Base-by-base conservation (phyloP, 2,113 vertebrate genomes). In the Mesocricetus auratus region DNA sequence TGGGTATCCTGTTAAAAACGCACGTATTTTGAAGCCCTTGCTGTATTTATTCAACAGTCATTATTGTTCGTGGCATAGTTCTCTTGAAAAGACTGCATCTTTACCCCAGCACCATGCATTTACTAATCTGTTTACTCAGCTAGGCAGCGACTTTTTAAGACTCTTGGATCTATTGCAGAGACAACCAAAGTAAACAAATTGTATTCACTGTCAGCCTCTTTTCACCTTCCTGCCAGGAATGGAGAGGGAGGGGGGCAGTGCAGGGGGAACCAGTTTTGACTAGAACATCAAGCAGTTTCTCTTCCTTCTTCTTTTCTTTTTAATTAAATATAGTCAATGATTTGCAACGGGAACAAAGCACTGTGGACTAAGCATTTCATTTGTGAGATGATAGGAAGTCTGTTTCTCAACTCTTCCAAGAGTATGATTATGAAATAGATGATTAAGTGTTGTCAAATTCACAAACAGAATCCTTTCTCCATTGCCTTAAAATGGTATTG, bases 271-370 rank as follows among this genome's bases (percentile, higher is more conserved):
- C 71, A 94, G 92, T 91, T 95, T 78, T 82, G 15, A 92, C 95
- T 62, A 89, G 77, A 90, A 91, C 12, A 79, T 45, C 16, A 92
- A 77, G 64, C n/a, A 93, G 42, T 94, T 93, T 77, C 15, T 47
- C 45, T 66, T 7, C 42, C 17, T 64, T 64, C 58, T 62, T 42
- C 21, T 24, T 3, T 1, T 68, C 91, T 94, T 95, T 93, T 66
- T 62, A 95, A 96, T 96, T 96, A 94, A 95, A 90, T 58, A 71
- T 64, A 90, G 92, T 94, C 95, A 97, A 88, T 96, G 93, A 96
- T 96, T 97, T 96, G 33, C 82, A 94, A 93, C 74, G 71, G 83
- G 45, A 95, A 82, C n/a, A 92, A 94, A 91, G 77, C 60, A 94
- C 26, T 36, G 45, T 62, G 45, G 92, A 47, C 31, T 69, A 86